Evolutionary conservation across 2,113 vertebrate genomes (phyloP).

Genomic region (Chlorodrepanis virens): DNA sequence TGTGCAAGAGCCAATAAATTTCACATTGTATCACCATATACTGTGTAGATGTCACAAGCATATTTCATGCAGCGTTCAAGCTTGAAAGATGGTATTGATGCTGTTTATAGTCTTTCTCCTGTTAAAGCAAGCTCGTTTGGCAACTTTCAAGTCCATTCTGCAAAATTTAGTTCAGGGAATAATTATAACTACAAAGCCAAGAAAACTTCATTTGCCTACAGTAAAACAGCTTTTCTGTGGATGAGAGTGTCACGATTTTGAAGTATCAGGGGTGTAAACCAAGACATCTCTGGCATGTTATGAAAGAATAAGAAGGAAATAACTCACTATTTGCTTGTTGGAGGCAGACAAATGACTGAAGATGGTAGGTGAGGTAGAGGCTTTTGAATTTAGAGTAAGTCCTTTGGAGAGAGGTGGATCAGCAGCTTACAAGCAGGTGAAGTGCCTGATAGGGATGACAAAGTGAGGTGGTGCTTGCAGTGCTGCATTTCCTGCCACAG

Average conservation of each 20-base stretch:
- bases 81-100: not conserved
- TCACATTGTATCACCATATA: not conserved
- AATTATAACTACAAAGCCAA: constrained; percentile 5
- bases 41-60: not conserved
- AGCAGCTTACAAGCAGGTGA: not conserved
- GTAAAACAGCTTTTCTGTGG: not conserved
- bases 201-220: constrained; percentile 1
- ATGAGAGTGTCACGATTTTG: constrained; percentile 14
- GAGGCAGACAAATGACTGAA: not conserved
- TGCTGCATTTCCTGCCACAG: not conserved
- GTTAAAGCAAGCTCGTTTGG: not conserved
- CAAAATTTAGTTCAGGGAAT: not conserved
- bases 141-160: constrained; percentile 7
- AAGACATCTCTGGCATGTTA: not conserved
- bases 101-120: not conserved
- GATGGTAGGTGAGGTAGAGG: not conserved
- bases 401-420: not conserved
- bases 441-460: not conserved
- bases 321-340: not conserved
- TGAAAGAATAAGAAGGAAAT: constrained; percentile 18
- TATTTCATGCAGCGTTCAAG: not conserved
- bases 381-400: not conserved
- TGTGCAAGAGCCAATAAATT: not conserved
- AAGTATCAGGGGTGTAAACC: not conserved
- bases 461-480: not conserved